Base-by-base conservation (phyloP, 2,888 invertebrate genomes). In the Galerucella nymphaeae region DNA sequence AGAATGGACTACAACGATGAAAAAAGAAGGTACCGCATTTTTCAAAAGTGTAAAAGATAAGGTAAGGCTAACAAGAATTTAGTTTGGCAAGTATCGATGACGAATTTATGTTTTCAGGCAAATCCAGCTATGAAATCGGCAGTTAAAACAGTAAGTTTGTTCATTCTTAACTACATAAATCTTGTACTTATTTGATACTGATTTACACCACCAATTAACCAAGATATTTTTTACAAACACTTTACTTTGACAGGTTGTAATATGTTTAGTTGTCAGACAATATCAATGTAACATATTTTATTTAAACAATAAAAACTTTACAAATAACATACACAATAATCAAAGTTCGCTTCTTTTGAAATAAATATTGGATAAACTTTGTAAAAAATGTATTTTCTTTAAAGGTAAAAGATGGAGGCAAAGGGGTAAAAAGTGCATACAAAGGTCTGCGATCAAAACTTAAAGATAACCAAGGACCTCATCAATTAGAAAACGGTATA, bases 121-220 rank as follows among this genome's bases (percentile, higher is more conserved):
- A 96, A 96, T 89, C 96, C 96, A 83, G 96, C 96, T 84, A 92
- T 97, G 87, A 96, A 95, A 89, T 94, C 94, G 87, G 96, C 96
- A 84, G 96, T 96, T 74, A 95, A 96, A 91, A 93, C 95, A 90
- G 96, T 96, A 91, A 95, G 94, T 93, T 66, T 66, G 91, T 94
- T 38, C 8, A 38, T 38, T 38, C 8, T 38, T 38, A 38, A 38
- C 30, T 9, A 8, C 30, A 8, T 38, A 38, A 6, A 5, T 30
- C 30, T 30, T 30, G 30, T 30, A 30, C 6, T 30, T 30, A 30
- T 30, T 30, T 30, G 30, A 30, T 30, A 30, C 30, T 6, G 30
- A 30, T 93, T 93, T 62, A 85, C 85, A 74, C 74, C 79, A 75
- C 38, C 66, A 16, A 8, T 41, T 23, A 13, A 9, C 9, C 30